Percentiles rank a stretch among this genome's conserved stretches.
These are phyloP conservation scores for Antheraea assamensis DNA, from an alignment of 2,888 invertebrate species.

Conservation along the genomic window DNA sequence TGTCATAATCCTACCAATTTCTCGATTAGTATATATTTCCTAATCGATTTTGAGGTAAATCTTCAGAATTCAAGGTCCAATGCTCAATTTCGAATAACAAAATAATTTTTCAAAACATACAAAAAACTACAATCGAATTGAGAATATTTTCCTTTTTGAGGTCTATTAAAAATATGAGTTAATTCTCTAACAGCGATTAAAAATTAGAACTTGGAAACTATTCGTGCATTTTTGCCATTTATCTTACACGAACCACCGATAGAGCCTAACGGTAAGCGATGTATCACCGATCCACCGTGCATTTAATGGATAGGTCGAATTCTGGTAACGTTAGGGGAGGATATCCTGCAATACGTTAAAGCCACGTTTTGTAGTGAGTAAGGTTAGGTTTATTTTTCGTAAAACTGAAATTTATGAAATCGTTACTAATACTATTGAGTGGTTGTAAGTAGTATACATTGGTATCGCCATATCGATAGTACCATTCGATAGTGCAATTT, in stretches of 20 bases:
- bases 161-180: background rate
- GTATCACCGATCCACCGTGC: constrained; percentile 38
- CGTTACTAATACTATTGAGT: background rate
- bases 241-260: constrained; percentile 44
- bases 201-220: constrained; percentile 31
- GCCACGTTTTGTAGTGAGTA: background rate
- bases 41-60: too few species aligned
- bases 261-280: constrained; percentile 49
- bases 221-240: constrained; percentile 45
- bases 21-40: too few species aligned
- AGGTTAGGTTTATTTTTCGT: background rate
- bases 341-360: constrained; percentile 22
- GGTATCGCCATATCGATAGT: too few species aligned
- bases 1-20: too few species aligned
- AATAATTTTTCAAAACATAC: too few species aligned
- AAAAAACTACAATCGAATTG: too few species aligned
- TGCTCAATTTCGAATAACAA: too few species aligned
- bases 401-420: background rate
- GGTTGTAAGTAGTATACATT: too few species aligned
- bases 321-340: constrained; percentile 23
- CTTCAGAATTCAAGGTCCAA: too few species aligned
- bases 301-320: constrained; percentile 32
- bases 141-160: background rate
- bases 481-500: too few species aligned
- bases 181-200: background rate